Evolutionary conservation across 1,140 invertebrate genomes (phyloP).

Genomic region (Tetramorium alpestre): DNA sequence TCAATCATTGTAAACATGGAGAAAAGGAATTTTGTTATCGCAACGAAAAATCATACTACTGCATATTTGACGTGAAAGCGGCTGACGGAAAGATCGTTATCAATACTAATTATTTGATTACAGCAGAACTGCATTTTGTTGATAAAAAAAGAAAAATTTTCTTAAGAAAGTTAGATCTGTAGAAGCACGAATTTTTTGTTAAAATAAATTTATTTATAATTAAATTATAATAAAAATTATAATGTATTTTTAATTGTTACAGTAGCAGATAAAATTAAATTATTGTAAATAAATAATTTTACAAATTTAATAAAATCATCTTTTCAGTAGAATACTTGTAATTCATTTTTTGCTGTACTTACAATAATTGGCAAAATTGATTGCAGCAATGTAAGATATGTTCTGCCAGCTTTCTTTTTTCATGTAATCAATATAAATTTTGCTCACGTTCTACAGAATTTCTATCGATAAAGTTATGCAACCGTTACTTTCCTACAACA

Average conservation of each 20-base stretch:
- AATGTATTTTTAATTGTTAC: neutral
- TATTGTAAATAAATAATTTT: neutral
- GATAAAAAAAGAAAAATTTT: neutral
- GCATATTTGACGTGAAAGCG: slow-evolving; percentile 11
- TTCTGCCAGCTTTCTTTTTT: neutral
- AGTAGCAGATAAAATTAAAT: neutral
- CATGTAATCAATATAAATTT: neutral
- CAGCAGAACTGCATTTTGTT: neutral
- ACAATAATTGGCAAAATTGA: neutral
- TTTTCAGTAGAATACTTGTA: neutral
- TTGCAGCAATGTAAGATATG: neutral
- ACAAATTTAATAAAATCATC: neutral
- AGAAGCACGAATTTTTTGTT: neutral
- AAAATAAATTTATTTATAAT: neutral
- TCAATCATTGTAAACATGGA: neutral
- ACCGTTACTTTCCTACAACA: neutral
- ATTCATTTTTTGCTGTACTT: neutral
- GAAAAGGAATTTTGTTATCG: slow-evolving; percentile 14
- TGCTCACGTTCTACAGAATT: neutral
- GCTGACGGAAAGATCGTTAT: slow-evolving; percentile 1
- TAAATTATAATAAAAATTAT: neutral
- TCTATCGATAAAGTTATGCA: slow-evolving; percentile 2
- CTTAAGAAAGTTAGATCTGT: neutral
- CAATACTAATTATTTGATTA: slow-evolving; percentile 29
- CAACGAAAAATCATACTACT: neutral